Evolutionary conservation across 1,140 invertebrate species (phyloP).

Genomic region (Drosophila insularis): DNA sequence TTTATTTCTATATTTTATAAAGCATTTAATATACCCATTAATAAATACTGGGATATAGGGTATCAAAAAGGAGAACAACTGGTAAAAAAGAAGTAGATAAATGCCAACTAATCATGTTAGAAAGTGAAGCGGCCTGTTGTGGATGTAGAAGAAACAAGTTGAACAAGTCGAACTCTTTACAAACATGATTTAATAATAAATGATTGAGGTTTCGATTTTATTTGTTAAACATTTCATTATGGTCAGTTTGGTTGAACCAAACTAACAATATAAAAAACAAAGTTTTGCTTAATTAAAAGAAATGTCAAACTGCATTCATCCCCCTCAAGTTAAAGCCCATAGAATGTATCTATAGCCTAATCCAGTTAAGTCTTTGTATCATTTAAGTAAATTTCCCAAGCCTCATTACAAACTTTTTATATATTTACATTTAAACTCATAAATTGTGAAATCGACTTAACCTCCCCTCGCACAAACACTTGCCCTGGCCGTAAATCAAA

Average conservation of each 20-base stretch:
- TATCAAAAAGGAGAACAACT: background rate
- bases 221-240: constrained; percentile 29
- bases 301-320: background rate
- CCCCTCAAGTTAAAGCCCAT: background rate
- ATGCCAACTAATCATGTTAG: constrained; percentile 64
- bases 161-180: constrained; percentile 27
- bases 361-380: background rate
- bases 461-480: constrained; percentile 40
- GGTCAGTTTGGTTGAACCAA: constrained; percentile 30
- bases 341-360: background rate
- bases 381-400: background rate
- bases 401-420: background rate
- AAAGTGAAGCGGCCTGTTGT: constrained; percentile 60
- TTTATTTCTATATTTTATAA: no score
- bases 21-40: background rate
- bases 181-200: constrained; percentile 35
- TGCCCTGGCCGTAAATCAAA: constrained; percentile 70
- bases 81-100: constrained; percentile 21
- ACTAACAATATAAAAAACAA: background rate
- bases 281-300: background rate
- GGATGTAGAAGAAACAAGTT: constrained; percentile 48
- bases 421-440: constrained; percentile 11
- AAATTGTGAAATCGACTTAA: constrained; percentile 42
- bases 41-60: background rate
- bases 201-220: constrained; percentile 35